phyloP scores from a whole-genome alignment of 1,140 invertebrate species.

The Venturia canescens region DNA sequence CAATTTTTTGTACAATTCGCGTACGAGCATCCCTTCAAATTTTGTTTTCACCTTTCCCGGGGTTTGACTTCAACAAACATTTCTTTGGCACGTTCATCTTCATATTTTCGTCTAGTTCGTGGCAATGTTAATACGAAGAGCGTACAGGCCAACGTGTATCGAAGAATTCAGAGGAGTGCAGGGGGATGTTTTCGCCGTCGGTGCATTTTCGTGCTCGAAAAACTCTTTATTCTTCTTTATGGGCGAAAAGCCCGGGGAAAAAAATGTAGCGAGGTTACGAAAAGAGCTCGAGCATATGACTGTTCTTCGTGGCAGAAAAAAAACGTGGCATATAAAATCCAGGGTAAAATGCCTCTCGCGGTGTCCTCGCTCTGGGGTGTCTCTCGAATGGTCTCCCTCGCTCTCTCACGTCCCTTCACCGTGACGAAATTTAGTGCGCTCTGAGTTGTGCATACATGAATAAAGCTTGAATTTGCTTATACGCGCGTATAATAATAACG shows the following conservation, averaged over 20 bases:
- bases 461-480: slow-evolving; percentile 67
- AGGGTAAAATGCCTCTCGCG: slow-evolving; percentile 35
- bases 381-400: slow-evolving; percentile 61
- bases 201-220: slow-evolving; percentile 38
- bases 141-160: neutral
- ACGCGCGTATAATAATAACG: slow-evolving; percentile 52
- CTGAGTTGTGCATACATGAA: slow-evolving; percentile 66
- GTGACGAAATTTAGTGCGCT: slow-evolving; percentile 72
- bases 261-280: slow-evolving; percentile 5
- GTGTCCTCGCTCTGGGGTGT: slow-evolving; percentile 59
- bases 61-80: neutral
- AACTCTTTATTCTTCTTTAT: slow-evolving; percentile 54
- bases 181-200: slow-evolving; percentile 9
- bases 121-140: neutral
- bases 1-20: too few species aligned
- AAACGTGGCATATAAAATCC: slow-evolving; percentile 64
- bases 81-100: neutral
- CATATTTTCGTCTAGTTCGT: neutral
- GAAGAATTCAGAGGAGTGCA: neutral
- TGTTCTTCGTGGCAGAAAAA: slow-evolving; percentile 63
- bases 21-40: neutral
- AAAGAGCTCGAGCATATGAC: slow-evolving; percentile 61
- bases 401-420: slow-evolving; percentile 48
- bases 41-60: neutral
- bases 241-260: slow-evolving; percentile 11